A percentile compares a stretch with the other conserved stretches of the same genome.
phyloP scores from a whole-genome alignment of 1,140 invertebrate genomes.

The Drosophila auraria region DNA sequence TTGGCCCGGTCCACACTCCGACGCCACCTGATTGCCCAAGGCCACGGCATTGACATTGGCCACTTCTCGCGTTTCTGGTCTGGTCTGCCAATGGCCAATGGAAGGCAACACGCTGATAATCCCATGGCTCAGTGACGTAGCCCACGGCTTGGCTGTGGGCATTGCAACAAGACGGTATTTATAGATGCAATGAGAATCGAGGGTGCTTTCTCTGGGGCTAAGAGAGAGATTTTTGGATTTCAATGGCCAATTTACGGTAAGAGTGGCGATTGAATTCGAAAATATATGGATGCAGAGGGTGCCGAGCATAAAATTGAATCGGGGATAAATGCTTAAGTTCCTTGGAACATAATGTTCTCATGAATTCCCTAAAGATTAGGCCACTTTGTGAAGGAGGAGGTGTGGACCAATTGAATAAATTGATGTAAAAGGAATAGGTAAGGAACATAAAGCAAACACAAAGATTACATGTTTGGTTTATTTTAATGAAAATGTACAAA shows the following conservation, averaged over 20 bases:
- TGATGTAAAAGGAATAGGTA: background rate
- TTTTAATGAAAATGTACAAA: background rate
- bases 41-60: conserved; percentile 68
- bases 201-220: conserved; percentile 3
- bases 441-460: too few species aligned
- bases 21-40: conserved; percentile 22
- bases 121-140: conserved; percentile 39
- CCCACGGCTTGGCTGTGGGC: conserved; percentile 23
- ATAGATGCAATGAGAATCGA: conserved; percentile 36
- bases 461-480: background rate
- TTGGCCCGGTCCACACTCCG: background rate
- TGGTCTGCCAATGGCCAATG: conserved; percentile 14
- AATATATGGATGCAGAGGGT: background rate
- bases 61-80: conserved; percentile 34
- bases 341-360: background rate
- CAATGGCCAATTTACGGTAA: conserved; percentile 16
- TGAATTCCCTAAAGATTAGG: background rate
- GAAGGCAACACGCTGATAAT: conserved; percentile 43
- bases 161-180: conserved; percentile 40
- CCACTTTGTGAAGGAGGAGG: background rate
- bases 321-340: conserved; percentile 2
- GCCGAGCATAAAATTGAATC: background rate
- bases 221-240: conserved; percentile 34
- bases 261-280: conserved; percentile 2
- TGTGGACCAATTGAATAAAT: background rate